These are phyloP conservation scores for Apeira syringaria DNA, from an alignment of 2,888 invertebrate species.

Conservation along the genomic window DNA sequence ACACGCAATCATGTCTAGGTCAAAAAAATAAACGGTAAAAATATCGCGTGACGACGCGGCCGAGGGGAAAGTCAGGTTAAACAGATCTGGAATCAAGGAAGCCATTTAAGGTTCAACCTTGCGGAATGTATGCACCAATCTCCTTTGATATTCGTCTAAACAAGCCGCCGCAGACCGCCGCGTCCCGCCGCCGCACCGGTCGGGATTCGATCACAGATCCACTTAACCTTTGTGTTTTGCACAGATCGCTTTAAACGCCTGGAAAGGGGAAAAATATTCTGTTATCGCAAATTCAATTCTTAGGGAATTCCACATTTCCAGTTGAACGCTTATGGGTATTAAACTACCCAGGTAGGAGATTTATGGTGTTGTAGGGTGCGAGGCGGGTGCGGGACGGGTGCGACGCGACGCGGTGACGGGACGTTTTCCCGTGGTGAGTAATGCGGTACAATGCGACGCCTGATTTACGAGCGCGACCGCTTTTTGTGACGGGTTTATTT, in stretches of 20 bases:
- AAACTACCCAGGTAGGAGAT: conserved; percentile 27
- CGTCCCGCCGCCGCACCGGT: background rate
- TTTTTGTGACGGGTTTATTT: conserved; percentile 30
- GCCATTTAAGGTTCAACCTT: background rate
- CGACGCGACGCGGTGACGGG: conserved; percentile 19
- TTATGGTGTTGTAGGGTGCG: conserved; percentile 24
- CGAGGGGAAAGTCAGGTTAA: background rate
- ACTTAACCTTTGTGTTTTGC: conserved; percentile 23
- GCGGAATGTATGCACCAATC: background rate
- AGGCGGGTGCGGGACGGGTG: conserved; percentile 5
- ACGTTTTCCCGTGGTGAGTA: conserved; percentile 31
- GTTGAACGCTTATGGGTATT: conserved; percentile 27
- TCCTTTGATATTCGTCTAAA: conserved; percentile 1
- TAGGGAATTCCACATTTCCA: conserved; percentile 24
- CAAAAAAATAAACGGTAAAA: conserved; percentile 1
- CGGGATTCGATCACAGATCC: conserved; percentile 13
- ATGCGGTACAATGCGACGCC: conserved; percentile 28
- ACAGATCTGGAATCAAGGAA: background rate
- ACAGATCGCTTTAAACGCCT: conserved; percentile 12
- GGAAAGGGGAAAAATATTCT: conserved; percentile 15
- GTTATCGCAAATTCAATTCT: conserved; percentile 23
- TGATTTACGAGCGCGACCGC: conserved; percentile 35
- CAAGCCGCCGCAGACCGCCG: background rate
- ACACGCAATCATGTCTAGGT: conserved; percentile 4
- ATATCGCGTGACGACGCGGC: conserved; percentile 1